Base-by-base conservation (phyloP, 1,140 invertebrate species). In the Drosophila sulfurigaster region DNA sequence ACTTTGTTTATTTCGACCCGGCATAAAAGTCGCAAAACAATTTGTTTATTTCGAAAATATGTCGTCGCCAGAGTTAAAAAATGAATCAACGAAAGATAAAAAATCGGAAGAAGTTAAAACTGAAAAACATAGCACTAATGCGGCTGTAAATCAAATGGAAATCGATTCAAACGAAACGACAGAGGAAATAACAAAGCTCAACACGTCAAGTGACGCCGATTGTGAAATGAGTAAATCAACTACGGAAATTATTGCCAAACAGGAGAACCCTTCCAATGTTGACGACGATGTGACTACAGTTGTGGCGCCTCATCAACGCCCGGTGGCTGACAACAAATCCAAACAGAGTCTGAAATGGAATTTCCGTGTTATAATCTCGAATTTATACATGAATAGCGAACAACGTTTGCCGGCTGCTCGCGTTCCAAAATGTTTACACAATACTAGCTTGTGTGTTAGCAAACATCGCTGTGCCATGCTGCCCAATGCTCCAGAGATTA, bases 321-420 rank as follows among this genome's bases (percentile, higher is more conserved):
- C 43, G 1, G 7, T 7, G 4, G 0, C 4, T 3, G 66, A 57
- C 1, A 13, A 58, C 3, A 51, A 51, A 35, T 28, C 32, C 4
- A 73, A 70, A 13, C 52, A 78, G 0, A 73, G 65, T 46, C 58
- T 75, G 25, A 83, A 75, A 28, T 52, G 51, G 45, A 88, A 88
- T 58, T 52, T 88, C 13, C 85, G 83, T 5, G 69, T 78, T 0
- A 56, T 81, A 0, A 80, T 89, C 32, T 88, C 83, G 0, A 88
- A 88, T 64, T 11, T 88, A 32, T 88, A 89, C 38, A 83, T 88
- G 80, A 63, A 64, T 1, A 81, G 46, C 32, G 78, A 80, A 30
- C 11, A 46, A 1, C 85, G 83, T 6, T 35, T 88, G 45, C 83
- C 85, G 0, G 60, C 67, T 0, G 77, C 83, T 0, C 66, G 63